Conservation (phyloP, 2,888 invertebrate genomes). For the Isotomurus palustris region DNA sequence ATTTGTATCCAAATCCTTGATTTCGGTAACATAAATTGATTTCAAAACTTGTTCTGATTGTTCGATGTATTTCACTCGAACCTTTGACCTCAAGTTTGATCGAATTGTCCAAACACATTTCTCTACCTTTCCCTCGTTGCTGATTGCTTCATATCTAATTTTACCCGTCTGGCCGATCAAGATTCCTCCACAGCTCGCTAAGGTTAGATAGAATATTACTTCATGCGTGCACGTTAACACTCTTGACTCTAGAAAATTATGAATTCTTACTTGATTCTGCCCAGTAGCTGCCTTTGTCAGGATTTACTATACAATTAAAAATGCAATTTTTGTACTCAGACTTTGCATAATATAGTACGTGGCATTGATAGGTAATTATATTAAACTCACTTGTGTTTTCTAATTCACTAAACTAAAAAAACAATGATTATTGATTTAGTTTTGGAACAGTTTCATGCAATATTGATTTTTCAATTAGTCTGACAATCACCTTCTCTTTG, state of each 20-base stretch:
- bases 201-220: background rate
- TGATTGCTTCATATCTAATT: slow-evolving; percentile 17
- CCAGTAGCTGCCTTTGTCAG: slow-evolving; percentile 21
- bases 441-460: too few relatives aligned
- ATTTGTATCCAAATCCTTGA: too few relatives aligned
- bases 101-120: slow-evolving; percentile 27
- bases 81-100: slow-evolving; percentile 24
- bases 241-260: background rate
- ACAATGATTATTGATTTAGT: too few relatives aligned
- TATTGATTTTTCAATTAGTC: background rate
- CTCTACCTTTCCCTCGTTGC: slow-evolving; percentile 17
- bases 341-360: background rate
- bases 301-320: slow-evolving; percentile 11
- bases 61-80: slow-evolving; percentile 5
- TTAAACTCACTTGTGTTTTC: slow-evolving; percentile 13
- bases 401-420: slow-evolving; percentile 8
- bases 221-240: background rate
- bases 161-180: slow-evolving; percentile 25
- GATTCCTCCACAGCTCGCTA: slow-evolving; percentile 23
- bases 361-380: background rate
- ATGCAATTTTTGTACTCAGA: background rate
- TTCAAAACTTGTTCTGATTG: too few relatives aligned
- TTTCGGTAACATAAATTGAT: too few relatives aligned
- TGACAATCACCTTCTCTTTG: slow-evolving; percentile 10
- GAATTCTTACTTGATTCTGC: slow-evolving; percentile 15